Percentiles rank a stretch among this genome's conserved stretches.
phyloP scores from a whole-genome alignment of 2,797 vertebrate genomes.

The Ataeniobius toweri region DNA sequence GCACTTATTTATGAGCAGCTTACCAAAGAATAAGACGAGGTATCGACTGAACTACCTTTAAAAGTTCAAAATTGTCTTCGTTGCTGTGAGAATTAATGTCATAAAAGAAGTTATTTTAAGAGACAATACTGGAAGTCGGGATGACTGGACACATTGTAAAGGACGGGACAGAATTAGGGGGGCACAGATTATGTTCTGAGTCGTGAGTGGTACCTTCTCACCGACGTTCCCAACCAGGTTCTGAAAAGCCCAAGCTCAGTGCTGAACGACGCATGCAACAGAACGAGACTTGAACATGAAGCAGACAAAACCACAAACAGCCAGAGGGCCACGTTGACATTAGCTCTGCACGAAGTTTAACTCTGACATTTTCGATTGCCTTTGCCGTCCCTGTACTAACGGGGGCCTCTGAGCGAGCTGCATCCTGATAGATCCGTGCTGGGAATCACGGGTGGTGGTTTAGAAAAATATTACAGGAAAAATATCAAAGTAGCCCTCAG shows the following conservation, averaged over 20 bases:
- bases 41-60: not conserved
- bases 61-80: not conserved
- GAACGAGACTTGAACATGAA: constrained; percentile 67
- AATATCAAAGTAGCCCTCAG: not conserved
- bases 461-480: not conserved
- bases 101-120: not conserved
- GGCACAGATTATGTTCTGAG: constrained; percentile 29
- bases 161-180: not conserved
- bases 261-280: constrained; percentile 75
- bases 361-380: constrained; percentile 30
- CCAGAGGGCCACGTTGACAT: constrained; percentile 61
- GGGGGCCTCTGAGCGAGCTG: constrained; percentile 10
- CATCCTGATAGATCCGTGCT: not conserved
- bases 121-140: not conserved
- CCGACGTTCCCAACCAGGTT: constrained; percentile 77
- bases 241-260: constrained; percentile 76
- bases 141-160: constrained; percentile 17
- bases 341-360: constrained; percentile 39
- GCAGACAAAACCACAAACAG: constrained; percentile 57
- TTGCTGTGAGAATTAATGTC: no score
- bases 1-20: not conserved
- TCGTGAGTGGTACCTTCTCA: constrained; percentile 71
- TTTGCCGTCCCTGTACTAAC: not conserved
- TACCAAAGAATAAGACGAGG: not conserved
- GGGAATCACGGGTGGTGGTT: not conserved